Base-by-base conservation (phyloP, 2,113 vertebrate species). In the Corvus moneduloides region DNA sequence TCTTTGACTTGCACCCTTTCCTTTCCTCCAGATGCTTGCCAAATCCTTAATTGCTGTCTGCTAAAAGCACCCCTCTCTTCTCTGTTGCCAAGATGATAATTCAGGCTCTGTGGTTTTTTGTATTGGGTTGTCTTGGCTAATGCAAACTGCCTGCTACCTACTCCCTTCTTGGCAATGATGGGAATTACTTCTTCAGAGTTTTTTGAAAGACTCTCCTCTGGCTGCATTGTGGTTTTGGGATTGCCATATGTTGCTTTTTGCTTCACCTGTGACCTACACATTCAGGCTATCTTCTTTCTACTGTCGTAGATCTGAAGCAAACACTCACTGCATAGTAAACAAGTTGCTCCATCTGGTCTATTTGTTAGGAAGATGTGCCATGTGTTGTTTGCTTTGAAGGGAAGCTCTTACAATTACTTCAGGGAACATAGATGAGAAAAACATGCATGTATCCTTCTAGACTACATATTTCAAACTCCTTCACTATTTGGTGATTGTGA, bases 21-120 rank as follows among this genome's bases (percentile, higher is more conserved):
- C 93, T 91, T 77, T 92, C 66, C 71, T 95, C 63, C 77, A 94
- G 46, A 79, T 85, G 84, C 87, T 46, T 96, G 87, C 96, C 94
- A 95, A 90, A 59, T 95, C 67, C 84, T 86, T 94, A 94, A 90
- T 86, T 95, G 56, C 75, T 12, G 1, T 74, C 72, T 95, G 87
- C 75, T 84, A 24, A 93, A 90, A 93, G 68, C 73, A 84, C 41
- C 79, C 94, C 14, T 84, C 56, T 88, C 56, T 76, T 64, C 62
- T 55, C 72, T 74, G 48, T 51, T 94, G 92, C 93, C 82, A 90
- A 55, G 48, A 84, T 77, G 59, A 52, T 94, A 91, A 89, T 84
- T 92, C 79, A 78, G 67, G 46, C 79, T 66, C 83, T 80, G 26
- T 86, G 63, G 55, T 0, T 15, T 55, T 62, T 54, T 67, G 44